Conservation (phyloP, 2,888 invertebrate species). For the Drosophila acutilabella region DNA sequence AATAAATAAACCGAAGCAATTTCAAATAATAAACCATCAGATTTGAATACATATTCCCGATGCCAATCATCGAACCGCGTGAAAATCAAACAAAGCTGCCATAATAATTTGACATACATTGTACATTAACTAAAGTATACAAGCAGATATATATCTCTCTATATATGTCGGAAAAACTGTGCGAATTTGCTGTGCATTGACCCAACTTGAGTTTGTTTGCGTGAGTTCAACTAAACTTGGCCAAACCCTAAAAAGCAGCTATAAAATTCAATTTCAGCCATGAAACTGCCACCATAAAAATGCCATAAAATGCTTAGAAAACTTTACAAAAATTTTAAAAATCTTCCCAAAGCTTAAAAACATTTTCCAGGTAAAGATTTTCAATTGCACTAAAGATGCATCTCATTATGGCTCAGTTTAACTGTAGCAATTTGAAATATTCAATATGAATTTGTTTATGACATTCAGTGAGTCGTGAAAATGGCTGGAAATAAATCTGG, state of each 20-base stretch:
- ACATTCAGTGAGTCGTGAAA: slow-evolving; percentile 7
- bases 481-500: neutral
- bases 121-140: slow-evolving; percentile 1
- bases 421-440: neutral
- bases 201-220: slow-evolving; percentile 37
- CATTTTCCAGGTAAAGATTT: neutral
- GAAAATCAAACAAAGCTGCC: slow-evolving; percentile 31
- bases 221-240: slow-evolving; percentile 23
- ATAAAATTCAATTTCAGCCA: slow-evolving; percentile 4
- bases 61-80: slow-evolving; percentile 38
- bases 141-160: neutral
- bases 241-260: slow-evolving; percentile 46
- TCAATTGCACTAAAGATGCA: neutral
- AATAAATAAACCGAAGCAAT: slow-evolving; percentile 32
- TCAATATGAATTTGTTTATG: slow-evolving; percentile 18
- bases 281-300: slow-evolving; percentile 4
- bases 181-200: slow-evolving; percentile 45
- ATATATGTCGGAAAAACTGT: slow-evolving; percentile 7
- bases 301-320: slow-evolving; percentile 7
- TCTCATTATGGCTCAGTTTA: neutral
- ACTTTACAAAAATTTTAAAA: neutral
- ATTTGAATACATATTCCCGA: slow-evolving; percentile 18
- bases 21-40: slow-evolving; percentile 32
- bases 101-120: slow-evolving; percentile 16
- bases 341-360: neutral